phyloP scores from a whole-genome alignment of 1,140 invertebrate species.

The Leptonema lineaticorne region DNA sequence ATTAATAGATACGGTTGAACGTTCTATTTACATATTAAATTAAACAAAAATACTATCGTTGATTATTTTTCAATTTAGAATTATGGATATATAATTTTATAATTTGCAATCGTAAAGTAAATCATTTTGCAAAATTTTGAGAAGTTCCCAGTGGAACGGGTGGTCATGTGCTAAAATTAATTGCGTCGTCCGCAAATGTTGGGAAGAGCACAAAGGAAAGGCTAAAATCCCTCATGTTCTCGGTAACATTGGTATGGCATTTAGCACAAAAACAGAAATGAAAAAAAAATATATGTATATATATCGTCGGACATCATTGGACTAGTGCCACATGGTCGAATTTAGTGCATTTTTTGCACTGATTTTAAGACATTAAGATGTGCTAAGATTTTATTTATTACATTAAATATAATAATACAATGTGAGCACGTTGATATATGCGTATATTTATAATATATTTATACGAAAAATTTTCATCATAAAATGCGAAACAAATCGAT shows the following conservation, averaged over 20 bases:
- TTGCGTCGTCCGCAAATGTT: slow-evolving; percentile 1
- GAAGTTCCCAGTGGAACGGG: not conserved
- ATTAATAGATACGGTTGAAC: too few relatives aligned
- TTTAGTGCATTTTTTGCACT: slow-evolving; percentile 13
- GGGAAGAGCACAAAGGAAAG: slow-evolving; percentile 2
- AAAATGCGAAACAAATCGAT: not conserved
- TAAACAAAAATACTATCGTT: too few relatives aligned
- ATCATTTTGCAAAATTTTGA: not conserved
- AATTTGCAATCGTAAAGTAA: too few relatives aligned
- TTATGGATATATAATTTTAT: too few relatives aligned
- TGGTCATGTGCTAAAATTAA: not conserved
- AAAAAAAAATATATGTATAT: too few relatives aligned
- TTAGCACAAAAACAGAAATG: slow-evolving; percentile 10
- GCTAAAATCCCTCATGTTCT: not conserved
- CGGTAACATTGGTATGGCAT: not conserved
- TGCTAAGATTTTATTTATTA: too few relatives aligned
- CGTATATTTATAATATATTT: too few relatives aligned
- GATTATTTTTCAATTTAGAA: too few relatives aligned
- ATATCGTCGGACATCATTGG: too few relatives aligned
- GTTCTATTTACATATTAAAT: too few relatives aligned
- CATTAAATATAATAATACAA: too few relatives aligned
- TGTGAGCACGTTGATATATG: too few relatives aligned
- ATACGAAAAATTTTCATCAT: not conserved
- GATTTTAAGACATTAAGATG: slow-evolving; percentile 9
- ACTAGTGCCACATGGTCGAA: slow-evolving; percentile 10